A percentile compares a stretch with the other conserved stretches of the same genome.
phyloP scores from a whole-genome alignment of 2,797 vertebrate species.

The Poeciliopsis presidionis region DNA sequence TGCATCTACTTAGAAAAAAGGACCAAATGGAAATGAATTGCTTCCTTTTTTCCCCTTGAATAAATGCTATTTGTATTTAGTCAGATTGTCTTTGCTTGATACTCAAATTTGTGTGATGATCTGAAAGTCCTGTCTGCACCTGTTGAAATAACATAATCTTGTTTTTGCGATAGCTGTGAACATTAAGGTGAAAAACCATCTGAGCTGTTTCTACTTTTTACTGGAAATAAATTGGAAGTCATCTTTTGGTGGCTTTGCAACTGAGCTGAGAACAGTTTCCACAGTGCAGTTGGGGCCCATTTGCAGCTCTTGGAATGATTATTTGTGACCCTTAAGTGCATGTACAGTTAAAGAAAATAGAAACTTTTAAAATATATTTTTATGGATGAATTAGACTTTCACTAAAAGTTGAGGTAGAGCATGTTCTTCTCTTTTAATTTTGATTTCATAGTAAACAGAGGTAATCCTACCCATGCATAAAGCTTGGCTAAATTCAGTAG shows the following conservation, averaged over 20 bases:
- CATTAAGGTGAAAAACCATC: no score
- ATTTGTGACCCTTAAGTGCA: background rate
- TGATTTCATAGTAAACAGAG: background rate
- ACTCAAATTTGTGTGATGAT: background rate
- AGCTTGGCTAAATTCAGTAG: background rate
- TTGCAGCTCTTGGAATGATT: background rate
- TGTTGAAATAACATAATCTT: background rate
- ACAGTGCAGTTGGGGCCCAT: background rate
- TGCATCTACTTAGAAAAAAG: no score
- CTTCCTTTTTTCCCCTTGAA: no score
- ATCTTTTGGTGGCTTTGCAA: background rate
- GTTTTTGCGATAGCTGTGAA: background rate
- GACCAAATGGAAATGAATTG: no score
- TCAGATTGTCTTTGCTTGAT: background rate
- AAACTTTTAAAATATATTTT: no score
- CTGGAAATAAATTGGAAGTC: background rate
- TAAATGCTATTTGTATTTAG: no score
- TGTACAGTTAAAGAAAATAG: no score
- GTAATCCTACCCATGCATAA: background rate
- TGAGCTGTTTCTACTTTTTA: background rate
- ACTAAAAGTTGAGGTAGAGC: no score
- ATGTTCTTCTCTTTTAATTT: background rate
- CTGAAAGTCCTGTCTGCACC: background rate
- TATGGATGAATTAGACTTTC: no score
- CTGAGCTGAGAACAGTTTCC: no score